These are phyloP conservation scores for Andrena flavipes DNA, from an alignment of 2,888 invertebrate genomes.

Conservation along the genomic window DNA sequence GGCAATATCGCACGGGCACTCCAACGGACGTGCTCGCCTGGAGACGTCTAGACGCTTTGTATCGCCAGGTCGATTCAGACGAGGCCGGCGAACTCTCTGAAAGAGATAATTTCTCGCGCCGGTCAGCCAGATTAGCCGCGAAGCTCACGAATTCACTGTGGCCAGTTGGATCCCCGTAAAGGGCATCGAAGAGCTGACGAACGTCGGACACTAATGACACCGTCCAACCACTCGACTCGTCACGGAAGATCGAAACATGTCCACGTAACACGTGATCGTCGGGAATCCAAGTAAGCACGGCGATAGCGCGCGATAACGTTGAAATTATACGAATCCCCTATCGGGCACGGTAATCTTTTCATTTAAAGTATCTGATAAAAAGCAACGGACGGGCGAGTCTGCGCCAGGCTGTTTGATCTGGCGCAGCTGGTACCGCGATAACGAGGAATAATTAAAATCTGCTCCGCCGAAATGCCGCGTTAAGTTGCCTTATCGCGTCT, in stretches of 20 bases:
- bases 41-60: conserved; percentile 39
- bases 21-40: conserved; percentile 18
- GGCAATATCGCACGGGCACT: conserved; percentile 1
- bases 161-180: too few species aligned
- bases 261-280: not conserved
- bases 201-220: too few species aligned
- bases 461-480: not conserved
- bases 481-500: not conserved
- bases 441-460: conserved; percentile 35
- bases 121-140: conserved; percentile 43
- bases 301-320: not conserved
- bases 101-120: conserved; percentile 15
- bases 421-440: conserved; percentile 10
- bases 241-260: not conserved
- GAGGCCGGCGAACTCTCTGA: conserved; percentile 12
- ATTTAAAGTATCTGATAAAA: not conserved
- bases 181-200: too few species aligned
- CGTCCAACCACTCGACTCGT: too few species aligned
- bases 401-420: not conserved
- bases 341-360: not conserved
- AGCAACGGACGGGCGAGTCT: not conserved
- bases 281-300: not conserved
- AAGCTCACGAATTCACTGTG: conserved; percentile 27
- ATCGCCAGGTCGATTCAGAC: not conserved
- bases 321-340: conserved; percentile 17